Evolutionary conservation across 2,113 vertebrate genomes (phyloP).

Genomic region (Ictalurus furcatus): DNA sequence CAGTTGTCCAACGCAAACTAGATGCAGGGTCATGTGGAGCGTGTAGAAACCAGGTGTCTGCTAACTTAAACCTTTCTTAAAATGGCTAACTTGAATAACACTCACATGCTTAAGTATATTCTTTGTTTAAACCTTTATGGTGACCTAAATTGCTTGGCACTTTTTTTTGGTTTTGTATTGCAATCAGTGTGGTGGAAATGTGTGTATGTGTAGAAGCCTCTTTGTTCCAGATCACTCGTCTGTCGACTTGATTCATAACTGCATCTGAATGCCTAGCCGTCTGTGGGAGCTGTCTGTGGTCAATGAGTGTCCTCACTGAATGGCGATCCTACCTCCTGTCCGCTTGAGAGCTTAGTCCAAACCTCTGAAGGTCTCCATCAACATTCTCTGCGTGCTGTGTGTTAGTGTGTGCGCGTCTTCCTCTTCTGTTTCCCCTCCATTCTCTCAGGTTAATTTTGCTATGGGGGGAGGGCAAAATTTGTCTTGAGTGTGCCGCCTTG

Average conservation of each 20-base stretch:
- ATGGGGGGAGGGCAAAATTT: constrained; percentile 50
- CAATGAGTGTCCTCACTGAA: constrained; percentile 72
- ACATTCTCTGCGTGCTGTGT: constrained; percentile 63
- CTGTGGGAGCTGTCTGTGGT: constrained; percentile 75
- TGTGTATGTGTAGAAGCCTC: constrained; percentile 64
- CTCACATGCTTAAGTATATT: constrained; percentile 18
- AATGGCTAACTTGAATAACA: constrained; percentile 29
- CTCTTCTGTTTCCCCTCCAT: constrained; percentile 60
- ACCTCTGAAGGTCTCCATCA: constrained; percentile 64
- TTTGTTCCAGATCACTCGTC: constrained; percentile 80
- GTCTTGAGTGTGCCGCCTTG: constrained; percentile 67
- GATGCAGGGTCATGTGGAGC: constrained; percentile 63
- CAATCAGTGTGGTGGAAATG: constrained; percentile 69
- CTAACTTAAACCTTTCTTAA: constrained; percentile 19
- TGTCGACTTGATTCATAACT: constrained; percentile 73
- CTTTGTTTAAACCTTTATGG: constrained; percentile 61
- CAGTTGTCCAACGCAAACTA: constrained; percentile 62
- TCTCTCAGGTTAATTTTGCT: constrained; percentile 71
- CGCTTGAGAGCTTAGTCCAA: constrained; percentile 74
- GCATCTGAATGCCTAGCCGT: constrained; percentile 77
- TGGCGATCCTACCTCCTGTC: constrained; percentile 68
- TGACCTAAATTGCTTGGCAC: constrained; percentile 68
- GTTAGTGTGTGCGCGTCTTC: constrained; percentile 51
- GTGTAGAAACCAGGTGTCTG: constrained; percentile 68
- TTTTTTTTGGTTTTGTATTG: constrained; percentile 60